These are phyloP conservation scores for Neria commutata DNA, from an alignment of 2,888 invertebrate species.

Conservation along the genomic window DNA sequence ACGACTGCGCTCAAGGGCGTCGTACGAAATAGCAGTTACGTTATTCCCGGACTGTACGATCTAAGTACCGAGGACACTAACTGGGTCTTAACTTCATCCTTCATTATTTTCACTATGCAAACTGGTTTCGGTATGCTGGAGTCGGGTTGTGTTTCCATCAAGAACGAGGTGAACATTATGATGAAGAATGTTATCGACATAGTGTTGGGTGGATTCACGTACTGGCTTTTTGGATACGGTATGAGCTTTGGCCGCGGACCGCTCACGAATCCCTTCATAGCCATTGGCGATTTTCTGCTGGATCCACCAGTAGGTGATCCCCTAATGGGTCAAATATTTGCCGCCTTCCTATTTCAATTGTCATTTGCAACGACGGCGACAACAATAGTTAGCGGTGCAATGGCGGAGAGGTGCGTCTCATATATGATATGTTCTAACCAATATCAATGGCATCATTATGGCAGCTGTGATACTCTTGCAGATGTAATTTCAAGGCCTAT, in stretches of 20 bases:
- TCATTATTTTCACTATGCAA: conserved; percentile 94
- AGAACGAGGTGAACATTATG: conserved; percentile 97
- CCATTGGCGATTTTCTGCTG: conserved; percentile 81
- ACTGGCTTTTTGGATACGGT: conserved; percentile 95
- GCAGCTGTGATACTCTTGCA: conserved; percentile 48
- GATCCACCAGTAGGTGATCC: conserved; percentile 77
- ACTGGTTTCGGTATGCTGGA: conserved; percentile 94
- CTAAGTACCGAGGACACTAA: conserved; percentile 81
- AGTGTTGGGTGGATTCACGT: conserved; percentile 84
- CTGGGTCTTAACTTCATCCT: conserved; percentile 87
- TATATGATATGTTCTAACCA: not conserved
- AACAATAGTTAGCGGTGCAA: conserved; percentile 91
- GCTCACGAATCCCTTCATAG: conserved; percentile 79
- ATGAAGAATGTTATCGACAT: conserved; percentile 96
- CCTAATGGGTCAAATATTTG: conserved; percentile 83
- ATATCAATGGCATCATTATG: not conserved
- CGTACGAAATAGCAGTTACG: conserved; percentile 58
- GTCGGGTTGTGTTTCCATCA: conserved; percentile 89
- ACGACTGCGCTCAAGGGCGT: conserved; percentile 54
- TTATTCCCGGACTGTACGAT: conserved; percentile 68
- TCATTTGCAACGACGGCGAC: conserved; percentile 87
- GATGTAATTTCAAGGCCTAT: conserved; percentile 89
- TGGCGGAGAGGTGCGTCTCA: conserved; percentile 81
- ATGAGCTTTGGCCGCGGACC: conserved; percentile 82
- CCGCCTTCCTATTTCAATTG: conserved; percentile 88